Evolutionary conservation across 2,797 vertebrate species (phyloP), one percentile per base, ranked within the genome.

Genomic region (Hirundo rustica): DNA sequence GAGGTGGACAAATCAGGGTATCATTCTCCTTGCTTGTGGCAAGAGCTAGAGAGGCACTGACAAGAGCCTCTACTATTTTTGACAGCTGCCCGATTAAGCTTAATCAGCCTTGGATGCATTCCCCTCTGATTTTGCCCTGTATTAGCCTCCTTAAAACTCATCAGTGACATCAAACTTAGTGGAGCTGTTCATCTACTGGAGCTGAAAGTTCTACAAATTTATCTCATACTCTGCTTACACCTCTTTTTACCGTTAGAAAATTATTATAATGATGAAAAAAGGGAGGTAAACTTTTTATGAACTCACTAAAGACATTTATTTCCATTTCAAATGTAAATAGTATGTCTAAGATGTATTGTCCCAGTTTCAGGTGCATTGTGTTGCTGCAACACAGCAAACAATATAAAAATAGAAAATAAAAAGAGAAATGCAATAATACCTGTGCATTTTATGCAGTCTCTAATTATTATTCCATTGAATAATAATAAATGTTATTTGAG

Each of bases 101-200:
- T 85, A 80, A 77, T 71, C 68, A 88, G 51, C 25, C 82, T 57
- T 47, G 48, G 55, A 82, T 71, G 15, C 40, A 50, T 85, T 72
- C 22, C 11, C 25, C 50, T 94, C 66, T 67, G 36, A 77, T 85
- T 93, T 57, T 80, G 45, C 14, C 62, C 62, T 91, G 85, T 95
- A 61, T 88, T 68, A 88, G 13, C 42, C 51, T 51, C 60, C 74
- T 89, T 89, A 91, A 91, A 88, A 92, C 87, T 88, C 58, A 83
- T 58, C 78, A 88, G 17, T 68, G 44, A 74, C 73, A 85, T 74
- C 9, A 20, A 75, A 88, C 82, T 89, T 78, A 47, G 7, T 72
- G 65, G 34, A 74, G 36, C 36, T 54, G 47, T 36, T 91, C 61
- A 40, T 78, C 71, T 82, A 42, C 55, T 74, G 81, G 61, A 74